phyloP scores from a whole-genome alignment of 2,113 vertebrate genomes.

The Psephotus haematonotus region DNA sequence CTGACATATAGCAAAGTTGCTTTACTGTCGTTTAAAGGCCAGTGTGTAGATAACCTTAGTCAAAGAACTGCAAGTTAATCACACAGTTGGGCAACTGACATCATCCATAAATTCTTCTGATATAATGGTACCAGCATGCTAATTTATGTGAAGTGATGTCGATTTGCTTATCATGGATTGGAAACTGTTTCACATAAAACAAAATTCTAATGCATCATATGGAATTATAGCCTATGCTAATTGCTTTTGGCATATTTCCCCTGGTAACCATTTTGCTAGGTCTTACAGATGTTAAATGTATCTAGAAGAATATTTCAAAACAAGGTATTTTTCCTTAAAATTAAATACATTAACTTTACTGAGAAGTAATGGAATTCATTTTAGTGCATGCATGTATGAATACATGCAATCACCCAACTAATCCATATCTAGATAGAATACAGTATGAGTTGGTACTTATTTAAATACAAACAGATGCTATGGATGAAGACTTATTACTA shows the following conservation, averaged over 20 bases:
- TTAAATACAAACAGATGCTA: neutral
- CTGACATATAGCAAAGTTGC: slow-evolving; percentile 38
- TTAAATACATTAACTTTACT: neutral
- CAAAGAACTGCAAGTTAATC: slow-evolving; percentile 51
- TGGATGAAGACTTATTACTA: neutral
- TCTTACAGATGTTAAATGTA: neutral
- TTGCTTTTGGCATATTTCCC: slow-evolving; percentile 25
- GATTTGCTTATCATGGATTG: slow-evolving; percentile 51
- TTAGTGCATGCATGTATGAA: neutral
- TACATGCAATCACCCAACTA: neutral
- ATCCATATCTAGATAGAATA: neutral
- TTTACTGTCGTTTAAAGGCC: slow-evolving; percentile 34
- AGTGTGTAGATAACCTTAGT: slow-evolving; percentile 27
- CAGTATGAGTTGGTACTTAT: neutral
- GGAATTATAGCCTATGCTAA: slow-evolving; percentile 28
- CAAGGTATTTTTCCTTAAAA: neutral
- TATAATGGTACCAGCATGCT: slow-evolving; percentile 19
- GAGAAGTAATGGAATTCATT: neutral
- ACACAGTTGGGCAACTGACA: slow-evolving; percentile 41
- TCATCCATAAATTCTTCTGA: slow-evolving; percentile 52
- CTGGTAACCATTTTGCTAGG: neutral
- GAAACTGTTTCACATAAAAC: slow-evolving; percentile 41
- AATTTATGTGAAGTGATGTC: slow-evolving; percentile 52
- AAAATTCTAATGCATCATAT: slow-evolving; percentile 49
- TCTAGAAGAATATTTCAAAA: neutral